Evolutionary conservation across 64 coral and sea anemone species (phyloP), one percentile per base, ranked within the genome.

Genomic region (Pocillopora damicornis): DNA sequence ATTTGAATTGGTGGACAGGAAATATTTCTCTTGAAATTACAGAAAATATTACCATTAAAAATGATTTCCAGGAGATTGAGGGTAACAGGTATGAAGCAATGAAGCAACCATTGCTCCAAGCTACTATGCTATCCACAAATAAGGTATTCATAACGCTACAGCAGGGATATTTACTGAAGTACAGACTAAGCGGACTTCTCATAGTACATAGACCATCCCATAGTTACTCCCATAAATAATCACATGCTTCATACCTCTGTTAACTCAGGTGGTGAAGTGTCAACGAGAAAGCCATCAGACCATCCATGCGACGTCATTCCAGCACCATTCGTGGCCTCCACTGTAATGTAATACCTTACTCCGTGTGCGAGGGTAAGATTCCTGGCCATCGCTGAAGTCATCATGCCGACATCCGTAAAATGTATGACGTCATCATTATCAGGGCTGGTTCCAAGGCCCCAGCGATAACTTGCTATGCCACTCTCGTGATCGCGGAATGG

Each of bases 281-380:
- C 96, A 22, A 98, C 68, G 63, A 83, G 90, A 34, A 98, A 58
- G 13, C 96, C 96, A 86, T 98, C 92, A 35, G 96, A 98, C 18
- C 37, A 87, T 11, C 76, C 36, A 18, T 36, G 15, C 17, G 62
- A 22, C 23, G 78, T 92, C 14, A 92, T 72, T 42, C 90, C 92
- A 18, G 89, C 89, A 20, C 75, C 86, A 71, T 98, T 98, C 20
- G 77, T 94, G 14, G 89, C 96, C 37, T 88, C 82, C 15, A 98
- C 87, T 12, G 90, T 92, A 42, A 94, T 62, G 42, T 79, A 91
- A 78, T 98, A 98, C 30, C 78, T 78, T 13, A 61, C 22, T 64
- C 87, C 87, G 13, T 90, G 66, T 71, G 86, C 15, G 3, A 86
- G 82, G 11, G 14, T 37, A 15, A 51, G 42, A 51, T 51, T 51